phyloP scores from a whole-genome alignment of 1,140 invertebrate species.

The Ctenoplectra terminalis region DNA sequence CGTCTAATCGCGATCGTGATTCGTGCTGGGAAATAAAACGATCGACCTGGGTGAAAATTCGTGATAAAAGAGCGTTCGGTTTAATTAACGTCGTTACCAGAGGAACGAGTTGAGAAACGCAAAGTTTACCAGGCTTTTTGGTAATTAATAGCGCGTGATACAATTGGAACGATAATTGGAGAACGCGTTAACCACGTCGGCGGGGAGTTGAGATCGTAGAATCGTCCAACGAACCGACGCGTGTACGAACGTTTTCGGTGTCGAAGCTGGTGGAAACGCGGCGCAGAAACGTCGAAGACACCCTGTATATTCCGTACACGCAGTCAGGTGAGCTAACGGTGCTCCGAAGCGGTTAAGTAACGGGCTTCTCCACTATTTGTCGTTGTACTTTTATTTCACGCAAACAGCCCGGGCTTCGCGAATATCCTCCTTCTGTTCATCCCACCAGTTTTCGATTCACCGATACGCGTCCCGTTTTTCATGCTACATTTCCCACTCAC shows the following conservation, averaged over 20 bases:
- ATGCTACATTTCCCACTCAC: constrained; percentile 6
- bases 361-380: constrained; percentile 76
- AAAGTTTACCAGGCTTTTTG: not conserved
- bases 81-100: constrained; percentile 3
- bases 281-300: constrained; percentile 56
- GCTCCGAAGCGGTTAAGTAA: constrained; percentile 81
- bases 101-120: not conserved
- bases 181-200: not conserved
- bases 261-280: constrained; percentile 39
- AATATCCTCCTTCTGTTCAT: constrained; percentile 28
- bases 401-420: constrained; percentile 62
- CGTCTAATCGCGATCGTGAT: too few relatives aligned
- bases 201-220: not conserved
- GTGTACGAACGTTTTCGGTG: constrained; percentile 1
- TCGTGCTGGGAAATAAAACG: not conserved
- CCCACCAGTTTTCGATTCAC: constrained; percentile 19
- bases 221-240: not conserved
- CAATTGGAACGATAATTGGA: not conserved
- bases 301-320: constrained; percentile 79
- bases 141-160: not conserved
- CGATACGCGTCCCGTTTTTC: constrained; percentile 19
- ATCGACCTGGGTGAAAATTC: not conserved
- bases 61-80: not conserved
- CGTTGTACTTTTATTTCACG: constrained; percentile 69
- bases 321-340: constrained; percentile 82